These are phyloP conservation scores for Leucophenga montana DNA, from an alignment of 2,888 invertebrate genomes.

Conservation along the genomic window DNA sequence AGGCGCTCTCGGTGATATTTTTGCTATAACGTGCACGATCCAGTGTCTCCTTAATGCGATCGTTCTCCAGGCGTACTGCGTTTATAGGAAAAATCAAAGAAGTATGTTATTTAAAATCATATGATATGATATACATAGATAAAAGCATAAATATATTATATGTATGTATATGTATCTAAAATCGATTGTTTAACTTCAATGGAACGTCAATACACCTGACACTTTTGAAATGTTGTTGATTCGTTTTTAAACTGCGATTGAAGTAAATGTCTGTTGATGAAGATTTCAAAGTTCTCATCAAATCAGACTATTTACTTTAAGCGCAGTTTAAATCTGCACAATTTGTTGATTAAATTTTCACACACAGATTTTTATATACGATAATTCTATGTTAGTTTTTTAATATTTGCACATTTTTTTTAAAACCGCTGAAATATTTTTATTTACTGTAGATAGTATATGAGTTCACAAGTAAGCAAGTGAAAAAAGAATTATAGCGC, in stretches of 20 bases:
- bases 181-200: slow-evolving; percentile 41
- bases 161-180: slow-evolving; percentile 10
- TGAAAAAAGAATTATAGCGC: no score
- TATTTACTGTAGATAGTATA: no score
- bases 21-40: slow-evolving; percentile 74
- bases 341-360: background rate
- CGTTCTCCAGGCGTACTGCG: slow-evolving; percentile 90
- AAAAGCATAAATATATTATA: background rate
- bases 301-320: slow-evolving; percentile 73
- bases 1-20: slow-evolving; percentile 70
- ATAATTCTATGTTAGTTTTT: background rate
- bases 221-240: slow-evolving; percentile 51
- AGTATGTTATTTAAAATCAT: no score
- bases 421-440: background rate
- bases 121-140: slow-evolving; percentile 3
- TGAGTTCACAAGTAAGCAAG: no score
- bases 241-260: slow-evolving; percentile 70
- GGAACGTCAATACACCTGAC: slow-evolving; percentile 47
- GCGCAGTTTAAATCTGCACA: slow-evolving; percentile 64
- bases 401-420: background rate
- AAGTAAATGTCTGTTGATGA: slow-evolving; percentile 73
- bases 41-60: slow-evolving; percentile 87
- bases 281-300: slow-evolving; percentile 67
- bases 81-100: background rate
- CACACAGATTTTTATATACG: background rate